A percentile compares a stretch with the other conserved stretches of the same genome.
Evolutionary conservation across 2,113 vertebrate genomes (phyloP).

Genomic region (Tyto alba): DNA sequence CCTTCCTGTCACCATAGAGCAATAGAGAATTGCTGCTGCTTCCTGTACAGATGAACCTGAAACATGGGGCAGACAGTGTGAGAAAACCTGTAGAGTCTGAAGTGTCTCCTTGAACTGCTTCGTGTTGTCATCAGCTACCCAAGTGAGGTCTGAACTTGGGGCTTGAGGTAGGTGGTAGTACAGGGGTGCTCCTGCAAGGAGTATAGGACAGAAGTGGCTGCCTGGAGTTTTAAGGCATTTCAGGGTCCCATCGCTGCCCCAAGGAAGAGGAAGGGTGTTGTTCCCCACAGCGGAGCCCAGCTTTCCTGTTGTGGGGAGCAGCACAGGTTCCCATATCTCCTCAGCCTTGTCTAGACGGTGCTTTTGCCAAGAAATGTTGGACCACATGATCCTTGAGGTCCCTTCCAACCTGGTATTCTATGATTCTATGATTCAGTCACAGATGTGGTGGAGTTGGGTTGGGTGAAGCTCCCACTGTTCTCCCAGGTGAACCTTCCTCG

Average conservation of each 20-base stretch:
- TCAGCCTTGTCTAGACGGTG: background rate
- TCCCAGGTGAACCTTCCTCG: background rate
- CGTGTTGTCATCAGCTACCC: background rate
- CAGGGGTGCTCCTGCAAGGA: background rate
- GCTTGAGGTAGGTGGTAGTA: background rate
- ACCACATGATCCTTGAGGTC: no score
- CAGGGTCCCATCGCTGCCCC: background rate
- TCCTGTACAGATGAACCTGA: background rate
- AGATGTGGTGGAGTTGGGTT: background rate
- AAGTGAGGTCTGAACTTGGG: background rate
- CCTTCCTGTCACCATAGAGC: background rate
- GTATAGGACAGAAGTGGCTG: background rate
- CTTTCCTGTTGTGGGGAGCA: background rate
- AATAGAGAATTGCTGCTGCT: background rate
- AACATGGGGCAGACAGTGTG: background rate
- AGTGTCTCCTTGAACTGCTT: background rate
- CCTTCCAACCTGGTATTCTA: no score
- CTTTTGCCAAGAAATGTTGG: no score
- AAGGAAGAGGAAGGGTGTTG: background rate
- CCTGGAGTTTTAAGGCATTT: background rate
- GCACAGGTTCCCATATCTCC: background rate
- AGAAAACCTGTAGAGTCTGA: background rate
- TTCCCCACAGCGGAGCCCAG: background rate
- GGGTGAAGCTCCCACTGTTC: background rate
- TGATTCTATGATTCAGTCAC: background rate